Evolutionary conservation across 2,797 vertebrate species (phyloP), one percentile per base, ranked within the genome.

Genomic region (Cirrhinus mrigala): DNA sequence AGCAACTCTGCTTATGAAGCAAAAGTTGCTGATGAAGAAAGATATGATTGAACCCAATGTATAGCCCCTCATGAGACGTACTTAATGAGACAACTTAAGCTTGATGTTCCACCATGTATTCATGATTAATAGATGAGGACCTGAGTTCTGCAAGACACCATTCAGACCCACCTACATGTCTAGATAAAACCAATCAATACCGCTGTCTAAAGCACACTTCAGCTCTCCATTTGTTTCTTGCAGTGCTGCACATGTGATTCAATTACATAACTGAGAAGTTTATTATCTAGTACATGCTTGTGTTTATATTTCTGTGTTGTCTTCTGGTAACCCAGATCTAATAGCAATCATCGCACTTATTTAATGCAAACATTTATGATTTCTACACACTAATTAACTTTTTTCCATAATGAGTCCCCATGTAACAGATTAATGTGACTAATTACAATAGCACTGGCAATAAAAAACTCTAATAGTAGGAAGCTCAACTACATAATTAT

Each of bases 101-200:
- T 71, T 85, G 76, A 85, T 85, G 56, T 73, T 73, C 54, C 76
- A 50, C 54, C 68, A 52, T 62, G 52, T 60, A 62, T 79, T 73
- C 22, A 85, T 79, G 76, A 85, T 79, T 85, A 85, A 85, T 85
- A 85, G 76, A 73, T 71, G 76, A 79, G 22, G 37, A 79, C 76
- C 46, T 14, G 14, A 40, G 40, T 73, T 85, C 27, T 62, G 27
- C 50, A 73, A 73, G 76, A 79, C 46, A 27, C 48, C 44, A 69
- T 69, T 77, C 37, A 79, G 52, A 58, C 20, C 44, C 44, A 62
- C 40, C 40, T 22, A 74, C 76, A 71, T 33, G 9, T 73, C 66
- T 79, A 33, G 52, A 33, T 79, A 22, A 24, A 79, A 79, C 54
- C 24, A 85, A 79, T 79, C 76, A 70, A 79, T 78, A 84, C 4